These are phyloP conservation scores for Cryptoleucopteryx plumbea DNA, from an alignment of 2,113 vertebrate genomes.

Conservation along the genomic window DNA sequence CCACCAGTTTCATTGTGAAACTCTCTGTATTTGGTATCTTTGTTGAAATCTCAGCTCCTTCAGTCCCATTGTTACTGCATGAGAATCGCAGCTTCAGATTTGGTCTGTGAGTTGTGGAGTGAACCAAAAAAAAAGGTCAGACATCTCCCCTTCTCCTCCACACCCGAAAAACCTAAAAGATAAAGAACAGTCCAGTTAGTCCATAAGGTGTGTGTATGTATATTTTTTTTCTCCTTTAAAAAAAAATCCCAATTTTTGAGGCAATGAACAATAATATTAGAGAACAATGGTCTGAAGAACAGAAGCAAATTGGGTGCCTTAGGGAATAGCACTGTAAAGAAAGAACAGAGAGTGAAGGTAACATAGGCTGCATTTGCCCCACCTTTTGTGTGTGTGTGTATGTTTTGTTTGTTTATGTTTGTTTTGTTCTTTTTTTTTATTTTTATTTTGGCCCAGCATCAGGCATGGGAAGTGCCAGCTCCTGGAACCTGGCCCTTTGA, in stretches of 20 bases:
- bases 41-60: background rate
- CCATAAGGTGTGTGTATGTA: rapidly evolving
- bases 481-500: background rate
- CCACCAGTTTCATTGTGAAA: background rate
- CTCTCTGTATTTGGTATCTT: background rate
- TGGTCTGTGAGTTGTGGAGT: background rate
- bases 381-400: too few species aligned
- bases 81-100: background rate
- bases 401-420: background rate
- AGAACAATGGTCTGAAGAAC: background rate
- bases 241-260: background rate
- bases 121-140: background rate
- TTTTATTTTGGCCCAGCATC: background rate
- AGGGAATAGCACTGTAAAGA: background rate
- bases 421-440: background rate
- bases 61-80: background rate
- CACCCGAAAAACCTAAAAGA: background rate
- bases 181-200: background rate
- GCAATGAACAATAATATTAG: background rate
- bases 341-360: background rate
- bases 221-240: background rate
- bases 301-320: background rate
- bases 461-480: background rate
- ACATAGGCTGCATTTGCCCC: background rate
- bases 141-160: background rate